These are phyloP conservation scores for Esperia sulphurella DNA, from an alignment of 2,888 invertebrate genomes.

Conservation along the genomic window DNA sequence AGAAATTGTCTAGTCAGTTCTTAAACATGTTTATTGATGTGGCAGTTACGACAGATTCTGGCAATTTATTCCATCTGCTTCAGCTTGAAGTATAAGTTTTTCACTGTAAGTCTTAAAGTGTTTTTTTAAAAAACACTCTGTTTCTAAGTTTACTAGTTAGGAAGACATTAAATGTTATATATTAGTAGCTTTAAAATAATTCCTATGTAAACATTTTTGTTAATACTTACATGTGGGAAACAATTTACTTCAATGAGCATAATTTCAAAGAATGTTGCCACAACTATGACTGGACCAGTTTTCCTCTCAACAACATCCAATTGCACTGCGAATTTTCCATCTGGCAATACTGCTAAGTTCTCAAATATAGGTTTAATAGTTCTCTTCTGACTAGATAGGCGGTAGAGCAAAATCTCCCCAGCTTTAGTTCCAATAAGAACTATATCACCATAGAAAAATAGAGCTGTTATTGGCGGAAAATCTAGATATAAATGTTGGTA, in stretches of 20 bases:
- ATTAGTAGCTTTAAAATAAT: no score
- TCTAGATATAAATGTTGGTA: conserved; percentile 57
- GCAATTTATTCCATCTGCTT: no score
- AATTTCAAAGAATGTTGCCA: conserved; percentile 54
- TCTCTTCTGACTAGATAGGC: conserved; percentile 46
- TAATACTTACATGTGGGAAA: conserved; percentile 53
- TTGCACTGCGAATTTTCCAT: conserved; percentile 54
- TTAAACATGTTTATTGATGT: no score
- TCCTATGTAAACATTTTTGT: no score
- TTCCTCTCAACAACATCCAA: conserved; percentile 59
- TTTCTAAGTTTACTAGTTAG: no score
- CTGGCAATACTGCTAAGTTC: conserved; percentile 42
- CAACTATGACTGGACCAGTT: conserved; percentile 51
- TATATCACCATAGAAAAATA: conserved; percentile 61
- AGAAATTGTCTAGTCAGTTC: no score
- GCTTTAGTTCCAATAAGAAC: conserved; percentile 50
- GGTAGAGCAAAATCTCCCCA: conserved; percentile 55
- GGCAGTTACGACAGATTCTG: no score
- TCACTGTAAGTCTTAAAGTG: no score
- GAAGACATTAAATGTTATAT: no score
- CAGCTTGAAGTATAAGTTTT: no score
- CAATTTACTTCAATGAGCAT: conserved; percentile 49
- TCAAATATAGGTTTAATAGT: conserved; percentile 48
- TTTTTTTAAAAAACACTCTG: no score
- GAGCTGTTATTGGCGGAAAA: conserved; percentile 55